Percentiles rank a stretch among this genome's conserved stretches.
Conservation (phyloP, 2,113 vertebrate genomes). For the Prinia subflava region DNA sequence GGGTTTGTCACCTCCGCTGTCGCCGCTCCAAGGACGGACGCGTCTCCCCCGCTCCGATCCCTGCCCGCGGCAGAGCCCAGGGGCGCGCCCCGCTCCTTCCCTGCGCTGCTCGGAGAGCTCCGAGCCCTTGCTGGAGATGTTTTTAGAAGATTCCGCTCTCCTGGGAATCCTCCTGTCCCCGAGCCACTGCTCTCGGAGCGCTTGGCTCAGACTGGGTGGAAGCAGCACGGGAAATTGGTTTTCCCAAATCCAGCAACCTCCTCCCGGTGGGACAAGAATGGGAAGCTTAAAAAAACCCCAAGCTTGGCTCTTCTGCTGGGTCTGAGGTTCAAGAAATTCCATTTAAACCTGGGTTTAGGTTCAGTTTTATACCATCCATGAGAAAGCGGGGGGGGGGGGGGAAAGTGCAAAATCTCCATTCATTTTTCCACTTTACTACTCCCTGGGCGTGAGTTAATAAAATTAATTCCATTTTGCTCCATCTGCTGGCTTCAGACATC, state of each 20-base stretch:
- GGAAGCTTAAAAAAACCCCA: neutral
- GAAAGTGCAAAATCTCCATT: neutral
- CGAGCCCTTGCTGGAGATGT: neutral
- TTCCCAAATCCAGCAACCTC: neutral
- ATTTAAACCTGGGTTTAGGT: neutral
- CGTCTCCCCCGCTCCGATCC: accelerated
- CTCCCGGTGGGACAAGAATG: neutral
- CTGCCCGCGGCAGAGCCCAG: neutral
- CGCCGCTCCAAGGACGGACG: accelerated
- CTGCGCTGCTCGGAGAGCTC: accelerated
- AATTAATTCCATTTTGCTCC: neutral
- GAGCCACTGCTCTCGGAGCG: neutral
- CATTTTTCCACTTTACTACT: neutral
- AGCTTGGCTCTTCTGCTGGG: neutral
- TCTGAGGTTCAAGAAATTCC: neutral
- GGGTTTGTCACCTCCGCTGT: neutral
- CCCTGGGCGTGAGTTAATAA: neutral
- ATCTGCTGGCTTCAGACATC: neutral
- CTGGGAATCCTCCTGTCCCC: neutral
- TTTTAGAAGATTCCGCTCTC: neutral
- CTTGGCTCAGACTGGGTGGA: neutral
- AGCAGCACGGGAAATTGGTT: accelerated
- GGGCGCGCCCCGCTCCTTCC: neutral
- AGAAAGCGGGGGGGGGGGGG: neutral
- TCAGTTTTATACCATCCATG: neutral